Base-by-base conservation (phyloP, 2,113 vertebrate species). In the Silurus asotus region DNA sequence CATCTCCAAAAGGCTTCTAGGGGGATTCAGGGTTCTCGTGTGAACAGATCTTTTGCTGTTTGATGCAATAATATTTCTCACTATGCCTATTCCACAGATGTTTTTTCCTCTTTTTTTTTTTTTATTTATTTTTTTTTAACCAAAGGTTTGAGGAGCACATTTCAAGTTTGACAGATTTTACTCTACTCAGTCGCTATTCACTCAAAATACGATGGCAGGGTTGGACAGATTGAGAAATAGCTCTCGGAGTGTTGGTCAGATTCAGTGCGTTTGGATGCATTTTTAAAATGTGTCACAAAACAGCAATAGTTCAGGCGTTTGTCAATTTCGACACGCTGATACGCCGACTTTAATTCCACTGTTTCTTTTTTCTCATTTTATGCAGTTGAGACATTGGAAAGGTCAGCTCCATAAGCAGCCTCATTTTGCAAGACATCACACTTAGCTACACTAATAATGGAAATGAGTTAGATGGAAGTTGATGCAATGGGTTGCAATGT, bases 1-100 rank as follows among this genome's bases (percentile, higher is more conserved):
- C 55, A 62, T n/a, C 70, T n/a, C n/a, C 13, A 9, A 49, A 48
- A 89, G 67, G 15, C 67, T 82, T 85, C 74, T 72, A 88, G 76
- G 28, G 58, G 77, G 37, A 14, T 51, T 70, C 28, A 79, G 49
- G 23, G 19, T 58, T 53, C 14, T 48, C 5, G 23, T 58, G 25
- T 53, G 53, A 53, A 15, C 9, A 70, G n/a, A 65, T 10, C 49
- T 74, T 84, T 55, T 19, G 10, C 17, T 70, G 25, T 37, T 28
- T 58, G 14, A 20, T 72, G 65, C 53, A 72, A 6, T 83, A 28
- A 13, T 56, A 11, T 49, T n/a, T 20, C 72, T 75, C 72, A 75
- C 72, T 75, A n/a, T 75, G 20, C 10, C 9, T 49, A 11, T 49
- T 74, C 19, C 45, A 20, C 45, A 20, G 37, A 48, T 20, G 23